These are phyloP conservation scores for Drosophila anomelani DNA, from an alignment of 2,888 invertebrate species.

Conservation along the genomic window DNA sequence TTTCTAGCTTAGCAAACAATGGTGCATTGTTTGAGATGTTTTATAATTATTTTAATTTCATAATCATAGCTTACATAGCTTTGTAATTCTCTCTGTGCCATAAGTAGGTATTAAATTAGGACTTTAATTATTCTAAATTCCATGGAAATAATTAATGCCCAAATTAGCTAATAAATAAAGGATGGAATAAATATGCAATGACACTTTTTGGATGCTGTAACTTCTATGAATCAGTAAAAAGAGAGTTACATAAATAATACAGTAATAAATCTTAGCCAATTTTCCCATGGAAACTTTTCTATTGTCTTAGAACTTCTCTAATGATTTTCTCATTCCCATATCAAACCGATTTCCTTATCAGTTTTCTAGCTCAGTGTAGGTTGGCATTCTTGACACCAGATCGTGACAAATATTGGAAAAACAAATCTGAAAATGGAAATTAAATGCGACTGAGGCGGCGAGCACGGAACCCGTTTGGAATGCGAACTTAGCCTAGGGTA, in stretches of 20 bases:
- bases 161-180: not conserved
- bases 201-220: not conserved
- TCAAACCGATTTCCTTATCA: conserved; percentile 15
- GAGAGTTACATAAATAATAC: not conserved
- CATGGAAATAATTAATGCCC: not conserved
- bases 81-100: not conserved
- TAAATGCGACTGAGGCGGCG: conserved; percentile 57
- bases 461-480: conserved; percentile 65
- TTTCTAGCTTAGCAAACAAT: not conserved
- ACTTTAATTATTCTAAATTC: not conserved
- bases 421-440: conserved; percentile 57
- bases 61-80: not conserved
- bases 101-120: not conserved
- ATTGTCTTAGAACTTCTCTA: too few species aligned
- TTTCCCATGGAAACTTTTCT: too few species aligned
- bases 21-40: not conserved
- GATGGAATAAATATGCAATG: not conserved
- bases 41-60: not conserved
- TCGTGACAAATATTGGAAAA: conserved; percentile 73
- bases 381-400: conserved; percentile 58
- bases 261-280: too few species aligned
- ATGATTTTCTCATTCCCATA: not conserved
- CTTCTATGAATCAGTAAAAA: not conserved
- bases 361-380: conserved; percentile 18
- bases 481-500: conserved; percentile 41